A percentile compares a stretch with the other conserved stretches of the same genome.
These are phyloP conservation scores for Penaeus japonicus DNA, from an alignment of 1,140 invertebrate genomes.

Conservation along the genomic window DNA sequence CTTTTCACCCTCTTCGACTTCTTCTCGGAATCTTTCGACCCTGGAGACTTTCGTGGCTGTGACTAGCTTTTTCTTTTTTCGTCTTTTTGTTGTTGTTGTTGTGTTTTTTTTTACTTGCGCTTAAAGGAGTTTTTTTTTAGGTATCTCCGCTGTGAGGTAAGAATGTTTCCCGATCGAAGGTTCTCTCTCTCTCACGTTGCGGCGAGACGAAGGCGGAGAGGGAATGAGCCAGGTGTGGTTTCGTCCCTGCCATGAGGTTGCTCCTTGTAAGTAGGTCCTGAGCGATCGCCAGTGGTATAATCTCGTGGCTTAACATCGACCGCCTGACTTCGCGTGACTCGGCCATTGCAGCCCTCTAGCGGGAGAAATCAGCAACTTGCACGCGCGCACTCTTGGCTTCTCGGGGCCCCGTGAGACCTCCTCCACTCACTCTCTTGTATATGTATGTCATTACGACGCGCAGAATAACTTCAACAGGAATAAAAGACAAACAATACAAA, in stretches of 20 bases:
- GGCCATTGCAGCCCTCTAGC: constrained; percentile 39
- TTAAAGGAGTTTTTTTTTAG: too few species aligned
- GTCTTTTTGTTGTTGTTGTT: neutral
- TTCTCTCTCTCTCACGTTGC: too few species aligned
- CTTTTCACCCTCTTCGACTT: neutral
- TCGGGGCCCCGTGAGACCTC: neutral
- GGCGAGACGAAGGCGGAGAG: too few species aligned
- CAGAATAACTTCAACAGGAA: too few species aligned
- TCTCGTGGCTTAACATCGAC: constrained; percentile 20
- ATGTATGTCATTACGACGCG: neutral
- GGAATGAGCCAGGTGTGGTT: too few species aligned
- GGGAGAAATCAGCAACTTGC: constrained; percentile 43
- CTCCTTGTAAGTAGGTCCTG: neutral
- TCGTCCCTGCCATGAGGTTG: too few species aligned
- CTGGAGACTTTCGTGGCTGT: neutral
- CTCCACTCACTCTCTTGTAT: neutral
- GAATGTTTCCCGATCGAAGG: too few species aligned
- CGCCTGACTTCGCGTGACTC: constrained; percentile 28
- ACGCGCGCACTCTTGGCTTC: neutral
- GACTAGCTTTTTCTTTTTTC: neutral
- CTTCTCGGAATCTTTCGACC: neutral
- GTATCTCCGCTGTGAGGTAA: too few species aligned
- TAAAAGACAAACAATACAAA: too few species aligned
- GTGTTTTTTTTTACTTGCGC: neutral
- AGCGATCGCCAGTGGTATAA: neutral